phyloP scores from a whole-genome alignment of 1,140 invertebrate genomes.

The Arctopsyche grandis region DNA sequence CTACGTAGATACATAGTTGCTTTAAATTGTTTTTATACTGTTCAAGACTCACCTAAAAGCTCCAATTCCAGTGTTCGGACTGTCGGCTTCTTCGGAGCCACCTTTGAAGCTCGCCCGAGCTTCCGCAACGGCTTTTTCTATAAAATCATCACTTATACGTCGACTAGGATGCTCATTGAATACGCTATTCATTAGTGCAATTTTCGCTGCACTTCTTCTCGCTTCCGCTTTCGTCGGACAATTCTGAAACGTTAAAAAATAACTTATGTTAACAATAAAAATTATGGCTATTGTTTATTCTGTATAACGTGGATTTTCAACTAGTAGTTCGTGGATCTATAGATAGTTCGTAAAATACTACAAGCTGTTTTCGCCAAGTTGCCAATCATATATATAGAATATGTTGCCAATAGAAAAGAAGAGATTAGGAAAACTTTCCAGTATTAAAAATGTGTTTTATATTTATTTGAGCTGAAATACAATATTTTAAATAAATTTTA shows the following conservation, averaged over 20 bases:
- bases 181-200: constrained; percentile 96
- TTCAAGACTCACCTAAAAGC: constrained; percentile 81
- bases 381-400: no score
- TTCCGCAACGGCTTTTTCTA: constrained; percentile 91
- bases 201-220: constrained; percentile 91
- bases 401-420: no score
- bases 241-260: constrained; percentile 70
- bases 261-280: constrained; percentile 10
- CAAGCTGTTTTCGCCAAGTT: no score
- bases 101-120: constrained; percentile 77
- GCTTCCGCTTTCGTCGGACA: constrained; percentile 96
- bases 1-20: no score
- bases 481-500: no score
- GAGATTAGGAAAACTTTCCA: no score
- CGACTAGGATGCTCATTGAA: constrained; percentile 96
- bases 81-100: constrained; percentile 77
- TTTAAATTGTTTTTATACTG: no score
- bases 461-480: no score
- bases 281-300: not conserved
- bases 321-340: no score
- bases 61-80: constrained; percentile 86
- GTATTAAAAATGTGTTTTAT: no score
- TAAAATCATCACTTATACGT: constrained; percentile 93
- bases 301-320: no score
- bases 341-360: no score